Percentiles rank a stretch among this genome's conserved stretches.
phyloP scores from a whole-genome alignment of 2,888 invertebrate genomes.

The Leptodirus hochenwartii region DNA sequence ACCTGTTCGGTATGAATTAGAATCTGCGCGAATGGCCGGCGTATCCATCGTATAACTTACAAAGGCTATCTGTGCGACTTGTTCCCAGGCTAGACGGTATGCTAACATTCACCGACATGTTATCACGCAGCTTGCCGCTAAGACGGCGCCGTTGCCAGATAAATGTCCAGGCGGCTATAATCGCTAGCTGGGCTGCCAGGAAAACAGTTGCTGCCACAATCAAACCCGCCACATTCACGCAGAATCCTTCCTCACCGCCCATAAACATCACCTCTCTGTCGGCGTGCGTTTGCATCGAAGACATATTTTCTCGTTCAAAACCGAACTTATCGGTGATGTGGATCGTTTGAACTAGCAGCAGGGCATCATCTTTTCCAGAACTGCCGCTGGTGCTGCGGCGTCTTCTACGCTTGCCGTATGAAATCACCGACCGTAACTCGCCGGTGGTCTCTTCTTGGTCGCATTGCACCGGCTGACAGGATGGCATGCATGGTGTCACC shows the following conservation, averaged over 20 bases:
- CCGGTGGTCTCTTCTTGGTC: constrained; percentile 70
- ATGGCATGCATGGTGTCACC: constrained; percentile 86
- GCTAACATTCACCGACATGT: constrained; percentile 39
- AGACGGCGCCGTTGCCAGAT: constrained; percentile 63
- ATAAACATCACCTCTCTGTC: no score
- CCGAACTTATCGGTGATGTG: constrained; percentile 87
- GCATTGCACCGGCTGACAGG: constrained; percentile 83
- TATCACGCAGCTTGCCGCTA: constrained; percentile 35
- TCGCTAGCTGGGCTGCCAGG: constrained; percentile 69
- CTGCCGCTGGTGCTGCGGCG: constrained; percentile 37
- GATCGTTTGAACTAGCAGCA: constrained; percentile 76
- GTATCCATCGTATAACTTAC: constrained; percentile 61
- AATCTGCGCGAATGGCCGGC: constrained; percentile 49
- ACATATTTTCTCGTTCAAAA: constrained; percentile 54
- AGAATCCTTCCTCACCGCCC: constrained; percentile 39
- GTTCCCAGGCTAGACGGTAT: constrained; percentile 36
- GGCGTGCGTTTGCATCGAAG: no score
- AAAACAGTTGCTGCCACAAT: constrained; percentile 75
- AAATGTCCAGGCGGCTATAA: constrained; percentile 77
- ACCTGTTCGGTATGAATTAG: constrained; percentile 17
- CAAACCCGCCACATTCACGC: constrained; percentile 62
- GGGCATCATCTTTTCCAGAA: constrained; percentile 42
- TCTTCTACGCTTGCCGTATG: constrained; percentile 67
- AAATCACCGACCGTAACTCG: constrained; percentile 62
- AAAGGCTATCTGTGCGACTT: constrained; percentile 53